Evolutionary conservation across 2,888 invertebrate genomes (phyloP), one percentile per base, ranked within the genome.

Genomic region (Zelleria hepariella): DNA sequence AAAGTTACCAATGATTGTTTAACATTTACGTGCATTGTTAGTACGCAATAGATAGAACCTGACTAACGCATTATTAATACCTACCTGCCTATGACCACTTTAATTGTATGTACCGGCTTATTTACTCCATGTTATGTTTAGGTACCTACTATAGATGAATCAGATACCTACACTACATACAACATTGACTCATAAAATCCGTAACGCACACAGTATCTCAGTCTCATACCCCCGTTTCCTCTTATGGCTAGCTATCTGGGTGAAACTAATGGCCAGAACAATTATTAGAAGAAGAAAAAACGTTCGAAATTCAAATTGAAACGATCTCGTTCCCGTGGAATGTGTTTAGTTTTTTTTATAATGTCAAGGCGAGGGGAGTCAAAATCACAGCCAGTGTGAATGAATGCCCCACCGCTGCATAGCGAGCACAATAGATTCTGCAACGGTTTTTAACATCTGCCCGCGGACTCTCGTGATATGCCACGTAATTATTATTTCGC

Each of bases 371-470:
- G 71, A 82, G 83, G 85, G 86, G 82, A 75, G 73, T 67, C 71
- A 64, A 78, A 84, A 85, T 86, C 85, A 80, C 78, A 69, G 75
- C 64, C 67, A 32, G 24, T 32, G 7, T 15, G 27, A 32, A 68
- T 70, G 70, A 70, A 72, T 72, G 71, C 78, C 78, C 78, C 78
- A 80, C 74, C 78, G 75, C 67, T 74, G 64, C 58, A 61, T 58
- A 32, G 62, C 65, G 66, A 27, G 20, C 69, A 87, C 83, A 86
- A 87, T 81, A 73, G 84, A 74, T 67, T 75, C 74, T 76, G 80
- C 86, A 88, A 88, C 87, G 87, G 88, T 81, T 86, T 82, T 78
- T 69, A 80, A 83, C 87, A 88, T 87, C 87, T 88, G 88, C 86
- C 70, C 63, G 68, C 62, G 59, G 62, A 59, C 62, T 53, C 60